Percentiles rank a stretch among this genome's conserved stretches.
These are phyloP conservation scores for Pristionchus fissidentatus DNA, from an alignment of 2,888 invertebrate genomes.

Conservation along the genomic window DNA sequence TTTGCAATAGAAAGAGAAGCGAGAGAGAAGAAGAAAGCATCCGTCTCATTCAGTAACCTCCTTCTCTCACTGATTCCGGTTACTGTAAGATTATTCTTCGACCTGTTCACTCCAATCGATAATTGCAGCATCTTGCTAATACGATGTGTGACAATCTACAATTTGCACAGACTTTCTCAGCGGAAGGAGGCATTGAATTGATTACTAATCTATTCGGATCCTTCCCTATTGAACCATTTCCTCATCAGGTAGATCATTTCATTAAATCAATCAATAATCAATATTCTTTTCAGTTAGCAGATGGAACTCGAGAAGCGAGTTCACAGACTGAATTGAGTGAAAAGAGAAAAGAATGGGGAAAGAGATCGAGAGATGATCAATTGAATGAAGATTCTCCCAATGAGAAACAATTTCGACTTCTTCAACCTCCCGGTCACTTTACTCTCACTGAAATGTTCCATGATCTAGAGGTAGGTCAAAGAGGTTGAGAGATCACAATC, in stretches of 20 bases:
- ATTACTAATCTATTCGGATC: slow-evolving; percentile 72
- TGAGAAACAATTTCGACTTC: slow-evolving; percentile 62
- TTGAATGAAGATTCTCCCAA: slow-evolving; percentile 62
- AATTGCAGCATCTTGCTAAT: slow-evolving; percentile 65
- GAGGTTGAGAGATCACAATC: neutral
- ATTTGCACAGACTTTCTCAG: slow-evolving; percentile 72
- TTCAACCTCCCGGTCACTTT: slow-evolving; percentile 69
- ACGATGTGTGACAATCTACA: slow-evolving; percentile 71
- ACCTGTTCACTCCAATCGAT: neutral
- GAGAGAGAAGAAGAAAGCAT: slow-evolving; percentile 53
- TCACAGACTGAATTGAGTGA: slow-evolving; percentile 40
- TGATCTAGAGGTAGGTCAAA: slow-evolving; percentile 58
- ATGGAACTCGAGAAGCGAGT: slow-evolving; percentile 24
- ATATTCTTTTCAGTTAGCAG: neutral
- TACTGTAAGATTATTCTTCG: slow-evolving; percentile 56
- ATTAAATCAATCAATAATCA: neutral
- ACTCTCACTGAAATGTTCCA: slow-evolving; percentile 73
- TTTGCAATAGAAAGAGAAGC: slow-evolving; percentile 69
- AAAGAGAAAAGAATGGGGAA: neutral
- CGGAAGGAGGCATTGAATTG: slow-evolving; percentile 66
- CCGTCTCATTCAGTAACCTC: slow-evolving; percentile 63
- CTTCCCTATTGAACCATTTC: slow-evolving; percentile 72
- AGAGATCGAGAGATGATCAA: slow-evolving; percentile 49
- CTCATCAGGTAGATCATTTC: slow-evolving; percentile 47
- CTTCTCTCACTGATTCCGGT: slow-evolving; percentile 69